A percentile compares a stretch with the other conserved stretches of the same genome.
Evolutionary conservation across 2,113 vertebrate genomes (phyloP).

Genomic region (Globicephala melas): DNA sequence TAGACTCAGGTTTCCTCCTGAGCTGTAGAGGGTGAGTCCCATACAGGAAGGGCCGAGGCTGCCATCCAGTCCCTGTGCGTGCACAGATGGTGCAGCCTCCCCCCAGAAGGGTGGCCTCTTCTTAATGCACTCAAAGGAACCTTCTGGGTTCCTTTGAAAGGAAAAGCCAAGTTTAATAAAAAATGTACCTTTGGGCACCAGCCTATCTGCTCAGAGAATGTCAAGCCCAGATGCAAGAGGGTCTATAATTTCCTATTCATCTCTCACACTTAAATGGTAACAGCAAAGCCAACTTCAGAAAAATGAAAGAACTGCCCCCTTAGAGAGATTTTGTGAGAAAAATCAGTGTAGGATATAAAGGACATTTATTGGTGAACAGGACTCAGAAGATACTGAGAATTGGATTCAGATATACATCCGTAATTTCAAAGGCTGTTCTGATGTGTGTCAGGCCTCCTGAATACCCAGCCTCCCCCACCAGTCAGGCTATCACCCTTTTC

Average conservation of each 20-base stretch:
- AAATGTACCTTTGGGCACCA: background rate
- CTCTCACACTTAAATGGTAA: background rate
- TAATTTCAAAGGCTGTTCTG: background rate
- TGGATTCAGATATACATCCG: background rate
- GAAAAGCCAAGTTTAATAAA: constrained; percentile 1
- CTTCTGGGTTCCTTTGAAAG: background rate
- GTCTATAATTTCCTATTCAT: background rate
- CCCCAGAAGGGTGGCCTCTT: background rate
- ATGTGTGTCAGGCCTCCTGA: background rate
- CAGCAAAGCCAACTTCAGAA: background rate
- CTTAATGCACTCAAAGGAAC: background rate
- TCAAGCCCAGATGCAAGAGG: background rate
- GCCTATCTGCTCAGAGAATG: background rate
- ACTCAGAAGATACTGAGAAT: background rate
- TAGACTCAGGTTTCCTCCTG: background rate
- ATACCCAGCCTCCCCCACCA: background rate
- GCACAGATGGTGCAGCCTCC: background rate
- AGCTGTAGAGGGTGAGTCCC: background rate
- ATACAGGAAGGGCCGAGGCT: background rate
- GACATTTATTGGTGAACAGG: background rate
- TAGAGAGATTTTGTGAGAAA: background rate
- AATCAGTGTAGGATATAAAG: background rate
- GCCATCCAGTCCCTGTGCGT: accelerated
- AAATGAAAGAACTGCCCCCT: background rate
- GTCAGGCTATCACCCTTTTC: background rate